phyloP scores from a whole-genome alignment of 2,113 vertebrate genomes.

The Eptatretus burgeri region DNA sequence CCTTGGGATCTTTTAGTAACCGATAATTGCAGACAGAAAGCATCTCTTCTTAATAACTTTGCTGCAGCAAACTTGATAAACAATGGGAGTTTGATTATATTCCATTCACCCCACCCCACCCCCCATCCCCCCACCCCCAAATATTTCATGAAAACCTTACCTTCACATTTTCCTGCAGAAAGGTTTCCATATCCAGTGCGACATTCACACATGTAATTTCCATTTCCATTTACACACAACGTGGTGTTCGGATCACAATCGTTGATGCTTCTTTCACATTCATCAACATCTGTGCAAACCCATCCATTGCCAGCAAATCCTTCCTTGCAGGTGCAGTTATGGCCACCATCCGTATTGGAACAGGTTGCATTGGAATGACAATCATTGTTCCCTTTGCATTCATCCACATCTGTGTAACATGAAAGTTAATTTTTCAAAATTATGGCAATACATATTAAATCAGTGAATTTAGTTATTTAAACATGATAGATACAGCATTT shows the following conservation, averaged over 20 bases:
- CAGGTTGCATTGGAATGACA: slow-evolving; percentile 5
- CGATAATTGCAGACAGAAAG: no score
- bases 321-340: not conserved
- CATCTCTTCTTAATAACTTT: no score
- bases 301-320: not conserved
- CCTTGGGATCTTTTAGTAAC: no score
- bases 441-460: not conserved
- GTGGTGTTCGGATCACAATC: not conserved
- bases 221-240: not conserved
- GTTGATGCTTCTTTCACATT: not conserved
- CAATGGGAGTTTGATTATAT: no score
- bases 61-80: no score
- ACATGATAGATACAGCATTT: no score
- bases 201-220: not conserved
- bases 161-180: no score
- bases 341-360: slow-evolving; percentile 1
- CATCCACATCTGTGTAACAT: not conserved
- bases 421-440: not conserved
- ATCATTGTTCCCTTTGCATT: not conserved
- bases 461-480: no score
- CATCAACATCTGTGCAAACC: not conserved
- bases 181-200: not conserved
- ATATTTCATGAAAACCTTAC: no score
- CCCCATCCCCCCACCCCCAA: no score
- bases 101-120: no score